Base-by-base conservation (phyloP, 2,888 invertebrate genomes). In the Linnaemya vulpina region DNA sequence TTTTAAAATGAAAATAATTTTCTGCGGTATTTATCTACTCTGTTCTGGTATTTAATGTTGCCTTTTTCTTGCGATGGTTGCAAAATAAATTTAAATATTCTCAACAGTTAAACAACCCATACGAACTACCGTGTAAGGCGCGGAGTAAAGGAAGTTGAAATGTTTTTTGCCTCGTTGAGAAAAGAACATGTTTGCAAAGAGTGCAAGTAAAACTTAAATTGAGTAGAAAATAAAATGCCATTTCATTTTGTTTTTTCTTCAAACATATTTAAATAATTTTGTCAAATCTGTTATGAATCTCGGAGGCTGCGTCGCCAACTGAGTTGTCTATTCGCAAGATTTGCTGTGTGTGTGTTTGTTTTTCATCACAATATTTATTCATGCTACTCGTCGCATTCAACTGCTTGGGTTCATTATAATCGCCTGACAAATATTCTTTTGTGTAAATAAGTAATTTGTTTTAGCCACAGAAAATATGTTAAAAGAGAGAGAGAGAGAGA, bases 71-170 rank as follows among this genome's bases (percentile, higher is more conserved):
- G 15, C 17, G 20, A 20, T 22, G 5, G 15, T 58, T 51, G 53
- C 22, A 71, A 53, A 83, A 80, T 70, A 82, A 81, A 77, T 81
- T 74, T 74, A 67, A 77, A 84, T 77, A 77, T 62, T 53, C 7
- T n/a, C 13, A 67, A 62, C 68, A 70, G 38, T 65, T 58, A 17
- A 7, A 38, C 40, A 51, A 7, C 2, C 20, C 51, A 38, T 22
- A 58, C 7, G 15, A 40, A 62, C 62, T 5, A 51, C 30, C 5
- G 30, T 3, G 30, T 30, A 30, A 30, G 9, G 4, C 17, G n/a
- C 7, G 5, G 30, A 30, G 30, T 30, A 13, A 68, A 17, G 10
- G 17, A 1, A 43, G n/a, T 51, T 49, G 15, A 76, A 40, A 38
- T 17, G 43, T 38, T 11, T 68, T 25, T 81, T 25, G 55, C 15